Percentiles rank a stretch among this genome's conserved stretches.
Conservation (phyloP, 2,888 invertebrate species). For the Biston stratarius region DNA sequence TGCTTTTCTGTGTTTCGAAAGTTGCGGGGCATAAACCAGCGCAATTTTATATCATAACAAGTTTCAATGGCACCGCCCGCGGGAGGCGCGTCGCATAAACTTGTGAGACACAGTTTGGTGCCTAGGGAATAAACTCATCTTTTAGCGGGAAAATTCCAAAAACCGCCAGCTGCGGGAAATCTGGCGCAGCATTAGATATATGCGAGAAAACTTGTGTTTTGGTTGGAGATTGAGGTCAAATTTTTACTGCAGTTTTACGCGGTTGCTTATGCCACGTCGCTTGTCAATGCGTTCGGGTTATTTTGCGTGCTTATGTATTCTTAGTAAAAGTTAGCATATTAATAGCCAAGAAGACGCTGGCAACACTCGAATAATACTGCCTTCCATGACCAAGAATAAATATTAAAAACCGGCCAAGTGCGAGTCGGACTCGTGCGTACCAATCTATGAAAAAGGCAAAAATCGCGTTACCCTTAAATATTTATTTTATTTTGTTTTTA, state of each 20-base stretch:
- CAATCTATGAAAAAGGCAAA: too few species aligned
- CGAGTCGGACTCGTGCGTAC: too few species aligned
- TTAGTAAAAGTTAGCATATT: too few species aligned
- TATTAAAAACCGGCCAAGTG: too few species aligned
- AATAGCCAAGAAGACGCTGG: too few species aligned
- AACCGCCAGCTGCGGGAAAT: slow-evolving; percentile 41
- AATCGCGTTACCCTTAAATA: too few species aligned
- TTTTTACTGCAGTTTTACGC: slow-evolving; percentile 4
- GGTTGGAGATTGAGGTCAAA: slow-evolving; percentile 18
- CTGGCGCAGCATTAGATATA: slow-evolving; percentile 34
- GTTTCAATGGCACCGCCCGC: slow-evolving; percentile 64
- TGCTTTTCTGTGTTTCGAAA: slow-evolving; percentile 51
- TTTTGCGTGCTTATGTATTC: too few species aligned
- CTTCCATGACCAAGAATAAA: too few species aligned
- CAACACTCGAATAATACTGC: too few species aligned
- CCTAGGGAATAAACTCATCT: slow-evolving; percentile 50
- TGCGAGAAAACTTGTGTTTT: slow-evolving; percentile 20
- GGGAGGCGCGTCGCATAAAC: slow-evolving; percentile 61
- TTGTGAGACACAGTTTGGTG: slow-evolving; percentile 54
- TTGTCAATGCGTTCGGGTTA: background rate
- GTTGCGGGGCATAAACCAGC: slow-evolving; percentile 59
- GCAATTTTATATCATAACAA: slow-evolving; percentile 67
- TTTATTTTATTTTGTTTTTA: too few species aligned
- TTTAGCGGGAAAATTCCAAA: slow-evolving; percentile 48
- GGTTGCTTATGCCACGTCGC: background rate